Percentiles rank a stretch among this genome's conserved stretches.
Conservation (phyloP, 2,113 vertebrate genomes). For the Phasianus colchicus region DNA sequence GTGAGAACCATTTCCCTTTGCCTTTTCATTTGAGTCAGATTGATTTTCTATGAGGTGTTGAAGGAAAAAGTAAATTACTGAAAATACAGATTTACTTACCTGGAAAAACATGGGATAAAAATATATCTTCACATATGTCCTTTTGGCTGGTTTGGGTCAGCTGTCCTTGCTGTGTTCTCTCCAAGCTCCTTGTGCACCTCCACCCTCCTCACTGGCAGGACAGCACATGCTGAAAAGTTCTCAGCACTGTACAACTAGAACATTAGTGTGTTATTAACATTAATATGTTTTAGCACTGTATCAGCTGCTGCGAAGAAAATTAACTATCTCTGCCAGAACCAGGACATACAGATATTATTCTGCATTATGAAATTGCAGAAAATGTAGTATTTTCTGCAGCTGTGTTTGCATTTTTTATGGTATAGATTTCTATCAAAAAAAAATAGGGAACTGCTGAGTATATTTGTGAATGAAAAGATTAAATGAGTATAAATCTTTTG, state of each 20-base stretch:
- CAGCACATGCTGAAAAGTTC: not conserved
- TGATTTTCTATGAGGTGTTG: not conserved
- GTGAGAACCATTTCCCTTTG: fast-evolving
- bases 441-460: not conserved
- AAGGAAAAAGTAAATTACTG: not conserved
- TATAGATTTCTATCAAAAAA: not conserved
- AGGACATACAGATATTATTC: not conserved
- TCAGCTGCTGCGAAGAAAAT: not conserved
- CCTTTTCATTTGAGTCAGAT: not conserved
- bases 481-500: not conserved
- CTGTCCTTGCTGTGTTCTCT: not conserved
- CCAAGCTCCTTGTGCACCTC: not conserved
- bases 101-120: not conserved
- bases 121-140: not conserved
- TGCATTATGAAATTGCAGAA: not conserved
- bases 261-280: not conserved
- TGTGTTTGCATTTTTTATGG: not conserved
- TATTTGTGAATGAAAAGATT: not conserved
- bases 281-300: not conserved
- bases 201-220: not conserved
- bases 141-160: not conserved
- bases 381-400: not conserved
- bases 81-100: not conserved
- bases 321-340: not conserved
- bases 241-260: not conserved